These are phyloP conservation scores for Leucophenga montana DNA, from an alignment of 2,888 invertebrate genomes.

Conservation along the genomic window DNA sequence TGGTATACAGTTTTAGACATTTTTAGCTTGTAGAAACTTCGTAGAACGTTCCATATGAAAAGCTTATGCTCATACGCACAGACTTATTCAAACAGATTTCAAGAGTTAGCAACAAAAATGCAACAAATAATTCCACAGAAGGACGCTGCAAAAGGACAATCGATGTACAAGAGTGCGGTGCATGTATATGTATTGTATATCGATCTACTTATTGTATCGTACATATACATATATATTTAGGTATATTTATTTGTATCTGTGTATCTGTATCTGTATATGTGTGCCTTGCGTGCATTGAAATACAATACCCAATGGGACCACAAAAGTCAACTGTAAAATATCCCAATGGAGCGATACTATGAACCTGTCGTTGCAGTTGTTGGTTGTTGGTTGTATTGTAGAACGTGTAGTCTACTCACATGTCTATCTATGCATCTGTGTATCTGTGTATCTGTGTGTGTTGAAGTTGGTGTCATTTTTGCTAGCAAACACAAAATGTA, in stretches of 20 bases:
- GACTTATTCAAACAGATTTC: too few relatives aligned
- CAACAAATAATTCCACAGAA: slow-evolving; percentile 53
- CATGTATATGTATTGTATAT: too few relatives aligned
- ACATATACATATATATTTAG: slow-evolving; percentile 53
- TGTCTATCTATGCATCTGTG: neutral
- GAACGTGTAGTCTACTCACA: slow-evolving; percentile 7
- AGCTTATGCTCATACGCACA: too few relatives aligned
- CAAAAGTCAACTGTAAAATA: too few relatives aligned
- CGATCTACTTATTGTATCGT: slow-evolving; percentile 25
- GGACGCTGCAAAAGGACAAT: too few relatives aligned
- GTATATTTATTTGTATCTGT: neutral
- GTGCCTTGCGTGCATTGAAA: slow-evolving; percentile 11
- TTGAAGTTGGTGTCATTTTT: too few relatives aligned
- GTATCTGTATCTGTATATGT: neutral
- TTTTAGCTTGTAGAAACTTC: too few relatives aligned
- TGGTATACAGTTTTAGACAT: too few relatives aligned
- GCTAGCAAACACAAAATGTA: slow-evolving; percentile 32
- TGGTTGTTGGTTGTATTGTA: too few relatives aligned
- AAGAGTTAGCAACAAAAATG: slow-evolving; percentile 8
- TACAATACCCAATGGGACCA: too few relatives aligned
- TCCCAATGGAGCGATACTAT: slow-evolving; percentile 28
- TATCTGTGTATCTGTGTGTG: too few relatives aligned
- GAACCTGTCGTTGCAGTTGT: neutral
- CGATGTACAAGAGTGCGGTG: slow-evolving; percentile 31
- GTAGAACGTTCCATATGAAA: too few relatives aligned